These are phyloP conservation scores for Mesopsocus fuscifrons DNA, from an alignment of 2,888 invertebrate species.

Conservation along the genomic window DNA sequence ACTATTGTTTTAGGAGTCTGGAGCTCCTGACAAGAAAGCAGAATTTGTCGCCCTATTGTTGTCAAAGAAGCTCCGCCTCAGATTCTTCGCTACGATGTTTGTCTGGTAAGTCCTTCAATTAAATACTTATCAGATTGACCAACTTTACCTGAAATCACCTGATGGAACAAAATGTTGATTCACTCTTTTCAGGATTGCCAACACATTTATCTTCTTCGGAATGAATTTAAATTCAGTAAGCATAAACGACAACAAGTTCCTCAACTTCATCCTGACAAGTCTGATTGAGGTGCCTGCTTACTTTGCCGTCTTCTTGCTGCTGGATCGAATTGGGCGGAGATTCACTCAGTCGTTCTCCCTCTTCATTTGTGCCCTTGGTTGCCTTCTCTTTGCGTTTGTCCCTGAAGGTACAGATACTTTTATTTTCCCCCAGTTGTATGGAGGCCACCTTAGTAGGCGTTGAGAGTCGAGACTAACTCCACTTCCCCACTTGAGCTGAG, in stretches of 20 bases:
- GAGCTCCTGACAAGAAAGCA: constrained; percentile 3
- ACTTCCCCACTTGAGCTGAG: not conserved
- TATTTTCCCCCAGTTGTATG: no score
- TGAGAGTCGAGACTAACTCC: no score
- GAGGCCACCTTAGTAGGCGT: no score
- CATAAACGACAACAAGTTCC: constrained; percentile 18
- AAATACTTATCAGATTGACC: no score
- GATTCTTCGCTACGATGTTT: constrained; percentile 15
- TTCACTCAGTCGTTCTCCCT: not conserved
- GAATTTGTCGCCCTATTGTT: not conserved
- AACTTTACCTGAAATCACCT: not conserved
- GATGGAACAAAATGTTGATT: constrained; percentile 6
- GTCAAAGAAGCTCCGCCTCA: constrained; percentile 13
- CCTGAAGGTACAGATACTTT: constrained; percentile 10
- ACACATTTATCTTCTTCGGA: constrained; percentile 20
- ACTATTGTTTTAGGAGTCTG: constrained; percentile 5
- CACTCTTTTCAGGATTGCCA: constrained; percentile 18
- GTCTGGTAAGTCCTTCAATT: constrained; percentile 15
- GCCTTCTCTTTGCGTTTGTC: constrained; percentile 18
- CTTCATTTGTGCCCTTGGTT: constrained; percentile 14
- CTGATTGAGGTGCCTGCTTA: not conserved
- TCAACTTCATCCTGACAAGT: constrained; percentile 17
- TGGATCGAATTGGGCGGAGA: not conserved
- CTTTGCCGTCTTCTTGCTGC: not conserved
- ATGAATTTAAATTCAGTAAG: constrained; percentile 19